A percentile compares a stretch with the other conserved stretches of the same genome.
phyloP scores from a whole-genome alignment of 1,140 invertebrate species.

The Centruroides vittatus region DNA sequence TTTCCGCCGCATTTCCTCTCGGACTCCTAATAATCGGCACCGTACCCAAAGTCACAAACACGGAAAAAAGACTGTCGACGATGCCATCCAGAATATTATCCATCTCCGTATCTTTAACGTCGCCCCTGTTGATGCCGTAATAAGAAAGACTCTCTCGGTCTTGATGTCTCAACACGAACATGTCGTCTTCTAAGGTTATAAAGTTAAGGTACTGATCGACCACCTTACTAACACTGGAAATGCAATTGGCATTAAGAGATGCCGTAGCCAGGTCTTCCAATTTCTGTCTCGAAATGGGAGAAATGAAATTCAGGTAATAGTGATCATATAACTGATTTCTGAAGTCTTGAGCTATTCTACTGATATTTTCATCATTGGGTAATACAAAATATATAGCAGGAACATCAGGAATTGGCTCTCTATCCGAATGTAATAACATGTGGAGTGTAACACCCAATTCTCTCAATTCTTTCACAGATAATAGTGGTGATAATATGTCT shows the following conservation, averaged over 20 bases:
- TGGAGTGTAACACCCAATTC: conserved; percentile 94
- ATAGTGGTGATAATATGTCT: conserved; percentile 93
- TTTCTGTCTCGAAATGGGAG: conserved; percentile 82
- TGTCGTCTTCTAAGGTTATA: conserved; percentile 93
- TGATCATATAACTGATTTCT: conserved; percentile 83
- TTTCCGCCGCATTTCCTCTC: conserved; percentile 92
- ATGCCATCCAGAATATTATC: conserved; percentile 85
- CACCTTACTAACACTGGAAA: conserved; percentile 81
- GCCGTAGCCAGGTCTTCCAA: conserved; percentile 90
- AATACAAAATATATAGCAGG: conserved; percentile 97
- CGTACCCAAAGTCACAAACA: conserved; percentile 88
- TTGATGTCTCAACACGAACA: conserved; percentile 88
- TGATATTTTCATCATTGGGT: conserved; percentile 93
- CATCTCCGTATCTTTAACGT: conserved; percentile 93
- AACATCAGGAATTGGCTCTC: conserved; percentile 94
- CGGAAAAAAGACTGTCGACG: conserved; percentile 91
- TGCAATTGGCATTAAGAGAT: conserved; percentile 72
- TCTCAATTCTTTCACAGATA: conserved; percentile 88
- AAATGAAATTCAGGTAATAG: conserved; percentile 97
- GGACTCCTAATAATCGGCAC: conserved; percentile 92
- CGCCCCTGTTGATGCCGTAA: conserved; percentile 87
- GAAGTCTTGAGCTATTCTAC: conserved; percentile 74
- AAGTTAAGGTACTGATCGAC: conserved; percentile 98
- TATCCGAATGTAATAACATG: conserved; percentile 63
- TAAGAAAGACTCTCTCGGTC: conserved; percentile 81